A percentile compares a stretch with the other conserved stretches of the same genome.
Evolutionary conservation across 2,888 invertebrate genomes (phyloP).

Genomic region (Ectobius pallidus): DNA sequence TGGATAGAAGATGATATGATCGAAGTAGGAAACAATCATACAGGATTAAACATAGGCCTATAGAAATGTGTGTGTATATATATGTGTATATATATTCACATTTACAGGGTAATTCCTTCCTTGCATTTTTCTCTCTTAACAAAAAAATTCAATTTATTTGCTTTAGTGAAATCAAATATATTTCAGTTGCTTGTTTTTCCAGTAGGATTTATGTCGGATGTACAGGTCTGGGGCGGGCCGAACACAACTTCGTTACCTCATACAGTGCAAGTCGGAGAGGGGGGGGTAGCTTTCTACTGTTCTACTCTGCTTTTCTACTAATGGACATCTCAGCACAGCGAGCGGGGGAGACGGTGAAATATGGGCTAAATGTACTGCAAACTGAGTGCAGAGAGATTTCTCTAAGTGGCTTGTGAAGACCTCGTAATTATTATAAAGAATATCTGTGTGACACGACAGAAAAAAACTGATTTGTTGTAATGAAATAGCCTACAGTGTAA

Average conservation of each 20-base stretch:
- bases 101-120: no score
- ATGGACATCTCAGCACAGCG: slow-evolving; percentile 15
- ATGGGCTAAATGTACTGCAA: slow-evolving; percentile 17
- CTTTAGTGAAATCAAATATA: no score
- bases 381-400: slow-evolving; percentile 21
- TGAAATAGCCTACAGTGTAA: no score
- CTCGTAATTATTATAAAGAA: slow-evolving; percentile 26
- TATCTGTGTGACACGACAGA: neutral
- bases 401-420: slow-evolving; percentile 28
- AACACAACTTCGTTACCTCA: slow-evolving; percentile 22
- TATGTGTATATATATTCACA: no score
- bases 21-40: no score
- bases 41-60: no score
- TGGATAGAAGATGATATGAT: no score
- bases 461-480: slow-evolving; percentile 14
- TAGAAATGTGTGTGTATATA: no score
- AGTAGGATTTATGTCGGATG: no score
- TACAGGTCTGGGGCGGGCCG: neutral
- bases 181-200: no score
- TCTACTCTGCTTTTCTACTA: slow-evolving; percentile 21
- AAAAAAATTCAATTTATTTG: no score
- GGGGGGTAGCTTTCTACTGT: slow-evolving; percentile 2
- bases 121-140: no score
- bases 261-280: neutral
- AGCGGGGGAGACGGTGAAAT: slow-evolving; percentile 15